These are phyloP conservation scores for Creontiades dilutus DNA, from an alignment of 2,888 invertebrate genomes.

Conservation along the genomic window DNA sequence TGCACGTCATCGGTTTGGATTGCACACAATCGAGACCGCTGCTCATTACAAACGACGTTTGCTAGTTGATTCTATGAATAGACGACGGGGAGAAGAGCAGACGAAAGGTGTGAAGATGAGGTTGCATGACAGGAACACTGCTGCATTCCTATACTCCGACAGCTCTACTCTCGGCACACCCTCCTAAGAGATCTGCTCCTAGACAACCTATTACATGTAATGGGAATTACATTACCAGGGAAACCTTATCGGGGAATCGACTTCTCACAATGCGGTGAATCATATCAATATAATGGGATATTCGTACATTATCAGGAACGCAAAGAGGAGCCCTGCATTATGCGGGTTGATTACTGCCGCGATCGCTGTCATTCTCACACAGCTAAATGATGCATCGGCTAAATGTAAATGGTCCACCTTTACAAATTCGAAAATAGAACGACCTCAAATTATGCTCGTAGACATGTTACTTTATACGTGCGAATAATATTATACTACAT, in stretches of 20 bases:
- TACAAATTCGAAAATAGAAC: neutral
- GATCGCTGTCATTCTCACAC: neutral
- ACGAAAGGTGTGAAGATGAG: conserved; percentile 31
- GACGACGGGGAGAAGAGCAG: neutral
- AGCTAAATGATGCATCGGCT: conserved; percentile 25
- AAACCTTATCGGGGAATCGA: conserved; percentile 11
- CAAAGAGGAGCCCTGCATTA: neutral
- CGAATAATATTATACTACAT: no score
- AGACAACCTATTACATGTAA: neutral
- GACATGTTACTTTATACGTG: neutral
- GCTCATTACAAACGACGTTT: no score
- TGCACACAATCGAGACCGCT: no score
- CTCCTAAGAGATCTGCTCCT: neutral
- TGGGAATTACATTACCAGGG: neutral
- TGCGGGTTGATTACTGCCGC: neutral
- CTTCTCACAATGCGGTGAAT: conserved; percentile 7
- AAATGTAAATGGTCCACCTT: neutral
- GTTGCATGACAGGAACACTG: neutral
- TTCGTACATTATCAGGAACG: conserved; percentile 19
- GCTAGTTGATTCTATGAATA: neutral
- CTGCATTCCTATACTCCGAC: neutral
- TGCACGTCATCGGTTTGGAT: no score
- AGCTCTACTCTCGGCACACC: neutral
- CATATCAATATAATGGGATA: conserved; percentile 23
- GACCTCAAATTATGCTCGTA: neutral